A percentile compares a stretch with the other conserved stretches of the same genome.
Conservation (phyloP, 53 echinoderm and acorn worm genomes). For the Actinopyga echinites region DNA sequence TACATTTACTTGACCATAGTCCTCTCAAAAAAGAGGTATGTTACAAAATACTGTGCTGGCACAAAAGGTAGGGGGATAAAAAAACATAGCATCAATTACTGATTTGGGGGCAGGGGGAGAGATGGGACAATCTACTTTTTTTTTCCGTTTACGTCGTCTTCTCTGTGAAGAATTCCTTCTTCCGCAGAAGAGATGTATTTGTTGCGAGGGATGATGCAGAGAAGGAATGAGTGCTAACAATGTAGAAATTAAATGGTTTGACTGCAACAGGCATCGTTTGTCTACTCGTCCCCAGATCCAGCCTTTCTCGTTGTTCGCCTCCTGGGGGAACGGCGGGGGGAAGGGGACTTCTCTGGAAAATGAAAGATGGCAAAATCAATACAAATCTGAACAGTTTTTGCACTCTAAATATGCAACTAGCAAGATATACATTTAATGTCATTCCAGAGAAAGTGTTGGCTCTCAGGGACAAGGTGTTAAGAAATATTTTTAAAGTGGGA, state of each 20-base stretch:
- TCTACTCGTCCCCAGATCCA: constrained; percentile 94
- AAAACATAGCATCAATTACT: not conserved
- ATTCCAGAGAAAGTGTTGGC: not conserved
- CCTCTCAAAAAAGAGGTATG: too few relatives aligned
- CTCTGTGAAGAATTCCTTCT: constrained; percentile 31
- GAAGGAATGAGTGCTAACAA: constrained; percentile 47
- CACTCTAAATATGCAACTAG: not conserved
- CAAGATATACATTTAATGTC: not conserved
- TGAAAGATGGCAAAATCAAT: too few relatives aligned
- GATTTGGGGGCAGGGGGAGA: not conserved
- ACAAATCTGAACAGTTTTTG: too few relatives aligned
- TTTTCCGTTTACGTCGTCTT: constrained; percentile 36
- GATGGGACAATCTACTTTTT: not conserved
- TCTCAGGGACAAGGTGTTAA: too few relatives aligned
- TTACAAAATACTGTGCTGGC: too few relatives aligned
- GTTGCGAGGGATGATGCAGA: constrained; percentile 8
- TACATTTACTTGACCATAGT: too few relatives aligned
- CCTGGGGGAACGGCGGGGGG: constrained; percentile 95
- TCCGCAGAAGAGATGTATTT: not conserved
- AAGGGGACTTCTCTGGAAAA: constrained; percentile 93
- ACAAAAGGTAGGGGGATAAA: not conserved
- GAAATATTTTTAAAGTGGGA: too few relatives aligned
- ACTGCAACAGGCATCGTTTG: not conserved
- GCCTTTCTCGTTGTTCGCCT: constrained; percentile 82
- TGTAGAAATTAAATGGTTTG: constrained; percentile 39